These are phyloP conservation scores for Gambusia yucatana DNA, from an alignment of 2,797 vertebrate genomes.

Conservation along the genomic window DNA sequence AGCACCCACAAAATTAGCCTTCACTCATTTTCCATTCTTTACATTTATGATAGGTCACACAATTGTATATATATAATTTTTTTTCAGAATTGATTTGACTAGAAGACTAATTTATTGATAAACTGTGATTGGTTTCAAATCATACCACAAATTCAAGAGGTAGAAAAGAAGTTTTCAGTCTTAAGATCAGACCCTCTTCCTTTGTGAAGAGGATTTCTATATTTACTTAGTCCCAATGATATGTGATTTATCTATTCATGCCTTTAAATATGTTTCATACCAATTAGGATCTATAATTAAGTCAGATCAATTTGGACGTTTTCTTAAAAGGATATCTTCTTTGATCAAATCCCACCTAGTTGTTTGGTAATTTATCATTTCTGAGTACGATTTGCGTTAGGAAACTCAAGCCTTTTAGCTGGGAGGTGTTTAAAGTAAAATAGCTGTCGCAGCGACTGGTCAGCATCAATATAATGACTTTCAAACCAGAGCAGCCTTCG, in stretches of 20 bases:
- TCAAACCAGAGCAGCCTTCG: not conserved
- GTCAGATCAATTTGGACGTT: not conserved
- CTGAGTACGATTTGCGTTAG: not conserved
- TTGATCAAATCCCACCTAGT: not conserved
- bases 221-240: not conserved
- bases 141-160: not conserved
- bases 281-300: not conserved
- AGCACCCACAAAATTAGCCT: constrained; percentile 1
- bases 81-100: not conserved
- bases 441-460: not conserved
- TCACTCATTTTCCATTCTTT: not conserved
- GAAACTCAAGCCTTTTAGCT: not conserved
- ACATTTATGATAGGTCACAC: not conserved
- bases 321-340: not conserved
- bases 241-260: not conserved
- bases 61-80: not conserved
- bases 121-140: not conserved
- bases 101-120: not conserved
- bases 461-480: constrained; percentile 1
- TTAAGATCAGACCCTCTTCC: not conserved
- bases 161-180: not conserved
- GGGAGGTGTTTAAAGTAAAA: not conserved
- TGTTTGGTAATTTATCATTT: not conserved
- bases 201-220: not conserved
- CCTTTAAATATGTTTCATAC: not conserved